Conservation (phyloP, 2,113 vertebrate species). For the Speoplatyrhinus poulsoni region DNA sequence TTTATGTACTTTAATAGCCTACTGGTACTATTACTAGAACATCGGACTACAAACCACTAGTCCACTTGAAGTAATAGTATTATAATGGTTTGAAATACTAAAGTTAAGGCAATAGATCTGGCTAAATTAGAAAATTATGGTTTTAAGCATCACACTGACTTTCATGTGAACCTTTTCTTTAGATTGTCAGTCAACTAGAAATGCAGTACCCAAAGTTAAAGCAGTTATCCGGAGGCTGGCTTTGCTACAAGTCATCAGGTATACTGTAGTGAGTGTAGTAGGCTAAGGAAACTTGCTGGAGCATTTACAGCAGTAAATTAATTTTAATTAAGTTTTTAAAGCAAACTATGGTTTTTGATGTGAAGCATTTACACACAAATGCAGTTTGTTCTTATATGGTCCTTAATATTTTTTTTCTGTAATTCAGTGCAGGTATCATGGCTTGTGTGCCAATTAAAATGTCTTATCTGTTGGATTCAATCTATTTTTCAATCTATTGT, state of each 20-base stretch:
- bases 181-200: slow-evolving; percentile 17
- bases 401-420: not conserved
- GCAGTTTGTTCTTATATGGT: not conserved
- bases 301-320: not conserved
- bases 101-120: not conserved
- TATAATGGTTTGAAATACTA: not conserved
- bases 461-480: not conserved
- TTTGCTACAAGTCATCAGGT: slow-evolving; percentile 11
- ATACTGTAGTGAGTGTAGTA: not conserved
- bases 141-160: not conserved
- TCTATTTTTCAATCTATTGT: not conserved
- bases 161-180: slow-evolving; percentile 13
- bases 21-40: too few relatives aligned
- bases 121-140: not conserved
- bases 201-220: slow-evolving; percentile 9
- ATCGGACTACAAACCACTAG: too few relatives aligned
- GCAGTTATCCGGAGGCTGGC: slow-evolving; percentile 13
- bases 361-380: not conserved
- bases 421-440: not conserved
- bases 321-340: not conserved
- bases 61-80: not conserved
- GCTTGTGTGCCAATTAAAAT: not conserved
- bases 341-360: too few relatives aligned
- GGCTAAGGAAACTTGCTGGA: not conserved
- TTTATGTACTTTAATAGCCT: too few relatives aligned